Evolutionary conservation across 2,888 invertebrate genomes (phyloP).

Genomic region (Acanthosepion esculentum): DNA sequence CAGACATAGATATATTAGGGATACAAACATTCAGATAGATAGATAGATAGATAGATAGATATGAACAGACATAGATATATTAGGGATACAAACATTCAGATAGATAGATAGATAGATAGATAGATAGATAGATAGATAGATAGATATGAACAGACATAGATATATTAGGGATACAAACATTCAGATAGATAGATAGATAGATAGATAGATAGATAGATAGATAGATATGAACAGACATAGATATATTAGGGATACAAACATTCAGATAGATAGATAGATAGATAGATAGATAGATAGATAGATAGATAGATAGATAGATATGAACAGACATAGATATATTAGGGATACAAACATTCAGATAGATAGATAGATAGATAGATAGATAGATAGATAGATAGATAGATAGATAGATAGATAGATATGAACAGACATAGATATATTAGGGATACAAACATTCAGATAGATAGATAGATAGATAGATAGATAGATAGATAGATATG

Average conservation of each 20-base stretch:
- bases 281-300: too few relatives aligned
- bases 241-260: neutral
- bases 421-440: neutral
- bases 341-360: neutral
- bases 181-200: neutral
- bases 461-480: neutral
- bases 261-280: neutral
- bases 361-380: too few relatives aligned
- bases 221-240: neutral
- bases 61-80: neutral
- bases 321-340: neutral
- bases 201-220: neutral
- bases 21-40: neutral
- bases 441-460: neutral
- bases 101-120: neutral
- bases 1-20: neutral
- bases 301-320: neutral
- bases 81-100: neutral
- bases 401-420: neutral
- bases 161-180: neutral
- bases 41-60: neutral
- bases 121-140: neutral
- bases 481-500: neutral
- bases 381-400: too few relatives aligned
- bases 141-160: neutral